Evolutionary conservation across 2,797 vertebrate genomes (phyloP), one percentile per base, ranked within the genome.

Genomic region (Sebastes oblongus): DNA sequence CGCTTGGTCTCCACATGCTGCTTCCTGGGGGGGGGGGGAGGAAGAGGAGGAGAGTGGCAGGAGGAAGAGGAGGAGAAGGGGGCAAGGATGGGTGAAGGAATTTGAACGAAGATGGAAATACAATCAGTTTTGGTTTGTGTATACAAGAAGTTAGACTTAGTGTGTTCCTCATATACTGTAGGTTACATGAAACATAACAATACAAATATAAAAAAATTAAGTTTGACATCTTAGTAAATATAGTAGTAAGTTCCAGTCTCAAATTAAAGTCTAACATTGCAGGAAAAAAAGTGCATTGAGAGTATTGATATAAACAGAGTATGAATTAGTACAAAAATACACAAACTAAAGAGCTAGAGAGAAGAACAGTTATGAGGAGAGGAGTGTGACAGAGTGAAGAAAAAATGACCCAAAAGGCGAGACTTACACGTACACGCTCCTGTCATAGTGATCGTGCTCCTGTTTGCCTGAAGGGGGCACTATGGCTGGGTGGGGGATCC

Each of bases 401-500:
- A 42, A 36, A 42, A 42, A 42, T 42, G 39, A 16, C 39, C 14
- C 14, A 16, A 42, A 16, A 50, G 46, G 46, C 18, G 3, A 46
- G 86, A 94, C 95, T 95, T 89, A 96, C 96, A 95, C 94, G 89
- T 94, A 99, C 96, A 99, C 96, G 95, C 93, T 94, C 8, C 97
- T 94, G 87, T 99, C 97, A 29, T 97, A 99, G 75, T 97, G 96
- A 24, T 98, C 97, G 58, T 98, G 96, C 72, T 99, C 98, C 90
- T 98, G 98, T 94, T 99, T 99, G 90, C 97, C 97, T 66, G 98
- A 95, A 82, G 97, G 93, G 88, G 98, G 98, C 93, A 98, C 96
- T 80, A 99, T 99, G 79, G 98, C 98, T 0, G 98, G 97, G 90
- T 99, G 98, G 2, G 98, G 97, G 94, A 99, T 99, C 87, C 98